Evolutionary conservation across 2,888 invertebrate species (phyloP).

Genomic region (Sphaerophoria rueppellii): DNA sequence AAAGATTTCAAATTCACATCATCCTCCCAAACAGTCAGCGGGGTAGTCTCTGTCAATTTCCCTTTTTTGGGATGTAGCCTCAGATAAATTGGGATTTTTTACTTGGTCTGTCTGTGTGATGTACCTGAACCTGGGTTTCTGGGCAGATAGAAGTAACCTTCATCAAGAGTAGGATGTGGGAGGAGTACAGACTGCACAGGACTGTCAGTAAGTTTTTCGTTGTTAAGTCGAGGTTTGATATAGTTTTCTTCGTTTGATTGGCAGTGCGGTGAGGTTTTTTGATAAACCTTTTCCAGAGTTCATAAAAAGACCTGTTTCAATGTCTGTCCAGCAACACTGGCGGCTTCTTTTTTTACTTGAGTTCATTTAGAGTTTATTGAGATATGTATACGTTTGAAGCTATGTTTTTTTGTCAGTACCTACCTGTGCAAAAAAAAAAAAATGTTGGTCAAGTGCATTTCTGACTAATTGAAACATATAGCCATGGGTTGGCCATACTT

Average conservation of each 20-base stretch:
- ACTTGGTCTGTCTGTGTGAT: slow-evolving; percentile 9
- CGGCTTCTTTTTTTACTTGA: slow-evolving; percentile 49
- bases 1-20: slow-evolving; percentile 55
- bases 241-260: slow-evolving; percentile 70
- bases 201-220: slow-evolving; percentile 24
- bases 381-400: slow-evolving; percentile 4
- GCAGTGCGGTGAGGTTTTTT: slow-evolving; percentile 67
- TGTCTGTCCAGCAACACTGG: slow-evolving; percentile 66
- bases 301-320: slow-evolving; percentile 51
- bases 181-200: slow-evolving; percentile 2
- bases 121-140: not conserved
- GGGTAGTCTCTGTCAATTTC: slow-evolving; percentile 48
- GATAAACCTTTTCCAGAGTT: slow-evolving; percentile 65
- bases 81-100: slow-evolving; percentile 53
- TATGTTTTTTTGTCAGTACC: slow-evolving; percentile 9
- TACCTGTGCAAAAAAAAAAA: not conserved
- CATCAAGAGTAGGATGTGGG: slow-evolving; percentile 63
- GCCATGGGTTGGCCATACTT: slow-evolving; percentile 32
- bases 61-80: slow-evolving; percentile 64
- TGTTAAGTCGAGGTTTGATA: slow-evolving; percentile 69
- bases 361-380: not conserved
- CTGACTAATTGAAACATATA: slow-evolving; percentile 63
- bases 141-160: slow-evolving; percentile 16
- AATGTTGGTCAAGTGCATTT: slow-evolving; percentile 43
- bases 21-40: slow-evolving; percentile 35